These are phyloP conservation scores for Pheosia tremula DNA, from an alignment of 2,888 invertebrate genomes.

Conservation along the genomic window DNA sequence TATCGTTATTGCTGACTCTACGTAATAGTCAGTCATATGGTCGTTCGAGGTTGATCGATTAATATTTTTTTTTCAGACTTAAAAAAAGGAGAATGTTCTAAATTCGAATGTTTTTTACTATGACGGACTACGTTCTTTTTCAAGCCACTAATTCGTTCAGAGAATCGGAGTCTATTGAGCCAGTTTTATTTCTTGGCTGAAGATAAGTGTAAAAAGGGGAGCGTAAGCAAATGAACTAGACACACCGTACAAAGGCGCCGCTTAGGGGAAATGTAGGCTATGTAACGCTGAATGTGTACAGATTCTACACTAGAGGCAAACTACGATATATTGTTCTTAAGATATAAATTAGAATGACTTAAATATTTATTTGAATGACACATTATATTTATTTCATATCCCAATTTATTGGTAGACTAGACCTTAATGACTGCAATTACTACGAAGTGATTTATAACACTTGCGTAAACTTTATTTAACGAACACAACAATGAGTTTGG, in stretches of 20 bases:
- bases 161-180: neutral
- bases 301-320: neutral
- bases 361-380: neutral
- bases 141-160: no score
- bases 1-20: neutral
- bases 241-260: neutral
- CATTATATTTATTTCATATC: neutral
- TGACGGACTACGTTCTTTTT: no score
- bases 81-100: no score
- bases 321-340: no score
- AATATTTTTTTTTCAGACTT: no score
- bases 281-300: neutral
- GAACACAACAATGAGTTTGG: slow-evolving; percentile 27
- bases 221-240: neutral
- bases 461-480: slow-evolving; percentile 32
- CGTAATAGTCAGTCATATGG: no score
- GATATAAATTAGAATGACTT: no score
- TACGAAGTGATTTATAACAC: slow-evolving; percentile 34
- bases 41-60: no score
- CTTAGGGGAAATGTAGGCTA: neutral
- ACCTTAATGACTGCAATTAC: slow-evolving; percentile 25
- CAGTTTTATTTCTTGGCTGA: neutral
- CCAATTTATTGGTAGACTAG: neutral
- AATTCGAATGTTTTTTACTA: no score
- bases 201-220: neutral